Conservation (phyloP, 2,113 vertebrate species). For the Geothlypis trichas region DNA sequence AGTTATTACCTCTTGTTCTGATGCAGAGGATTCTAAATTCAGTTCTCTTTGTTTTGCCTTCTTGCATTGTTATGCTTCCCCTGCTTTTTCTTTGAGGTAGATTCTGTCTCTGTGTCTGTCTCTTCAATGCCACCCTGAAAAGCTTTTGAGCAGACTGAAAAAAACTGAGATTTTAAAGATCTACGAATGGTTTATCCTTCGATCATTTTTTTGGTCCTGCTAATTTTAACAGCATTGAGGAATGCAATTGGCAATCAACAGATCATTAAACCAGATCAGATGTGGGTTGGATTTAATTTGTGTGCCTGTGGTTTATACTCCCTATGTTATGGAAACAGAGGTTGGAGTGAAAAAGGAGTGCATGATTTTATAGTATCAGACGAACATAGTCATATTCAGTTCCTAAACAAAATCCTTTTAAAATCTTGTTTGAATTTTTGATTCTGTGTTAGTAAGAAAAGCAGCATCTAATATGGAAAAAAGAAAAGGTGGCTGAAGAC, state of each 20-base stretch:
- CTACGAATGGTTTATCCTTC: background rate
- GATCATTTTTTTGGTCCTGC: background rate
- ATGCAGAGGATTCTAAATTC: background rate
- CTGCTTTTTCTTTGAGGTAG: background rate
- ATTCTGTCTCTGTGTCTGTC: background rate
- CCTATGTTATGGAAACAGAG: background rate
- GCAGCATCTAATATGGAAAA: background rate
- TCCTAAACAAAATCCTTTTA: background rate
- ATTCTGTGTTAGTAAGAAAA: background rate
- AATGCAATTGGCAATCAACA: rapidly evolving
- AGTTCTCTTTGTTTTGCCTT: background rate
- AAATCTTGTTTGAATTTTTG: background rate
- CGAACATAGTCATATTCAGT: background rate
- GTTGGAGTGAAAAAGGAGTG: background rate
- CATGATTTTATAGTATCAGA: background rate
- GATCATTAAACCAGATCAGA: background rate
- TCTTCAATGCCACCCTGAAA: background rate
- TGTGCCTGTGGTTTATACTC: background rate
- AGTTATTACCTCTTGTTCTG: background rate
- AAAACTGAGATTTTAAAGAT: background rate
- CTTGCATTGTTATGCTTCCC: background rate
- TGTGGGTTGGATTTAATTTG: background rate
- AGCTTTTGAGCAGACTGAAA: background rate
- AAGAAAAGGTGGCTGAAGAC: background rate
- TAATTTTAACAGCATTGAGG: background rate